Evolutionary conservation across 37 sponge, comb jelly and placozoan genomes (phyloP), one percentile per base, ranked within the genome.

Genomic region (Geodia barretti): DNA sequence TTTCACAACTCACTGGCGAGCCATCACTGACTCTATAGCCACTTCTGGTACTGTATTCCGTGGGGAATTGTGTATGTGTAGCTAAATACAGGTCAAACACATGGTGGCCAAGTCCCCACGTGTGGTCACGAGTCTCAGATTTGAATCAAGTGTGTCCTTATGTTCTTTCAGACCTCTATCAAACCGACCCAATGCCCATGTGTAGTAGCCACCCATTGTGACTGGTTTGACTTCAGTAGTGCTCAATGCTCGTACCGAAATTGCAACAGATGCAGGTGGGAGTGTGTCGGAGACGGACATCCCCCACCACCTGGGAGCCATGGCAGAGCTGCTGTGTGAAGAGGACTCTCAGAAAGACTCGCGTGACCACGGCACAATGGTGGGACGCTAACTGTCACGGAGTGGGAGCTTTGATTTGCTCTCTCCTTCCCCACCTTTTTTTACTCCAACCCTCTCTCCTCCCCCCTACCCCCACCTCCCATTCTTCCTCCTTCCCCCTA

Each of bases 1-100:
- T 26, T 95, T 95, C 60, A 37, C 79, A 17, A 19, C 33, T 19
- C 86, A 91, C 70, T 92, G 93, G 84, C 88, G 85, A 61, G 72
- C 77, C 34, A 82, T 95, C 40, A 95, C 92, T 1, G 69, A 82
- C 25, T 26, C 25, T 32, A 75, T 86, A 1, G 9, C 70, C 23
- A 68, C 71, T 47, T 77, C 54, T 47, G 54, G 54, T 47, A 47
- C n/a, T n/a, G n/a, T n/a, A n/a, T n/a, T n/a, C n/a, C n/a, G n/a
- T n/a, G n/a, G n/a, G n/a, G n/a, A n/a, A n/a, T n/a, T n/a, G n/a
- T n/a, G n/a, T n/a, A n/a, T n/a, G n/a, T n/a, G n/a, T n/a, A n/a
- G n/a, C n/a, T n/a, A n/a, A n/a, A n/a, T n/a, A n/a, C n/a, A n/a
- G n/a, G n/a, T n/a, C n/a, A n/a, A n/a, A n/a, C n/a, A n/a, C n/a